Base-by-base conservation (phyloP, 64 coral and sea anemone genomes). In the Stichodactyla helianthus region DNA sequence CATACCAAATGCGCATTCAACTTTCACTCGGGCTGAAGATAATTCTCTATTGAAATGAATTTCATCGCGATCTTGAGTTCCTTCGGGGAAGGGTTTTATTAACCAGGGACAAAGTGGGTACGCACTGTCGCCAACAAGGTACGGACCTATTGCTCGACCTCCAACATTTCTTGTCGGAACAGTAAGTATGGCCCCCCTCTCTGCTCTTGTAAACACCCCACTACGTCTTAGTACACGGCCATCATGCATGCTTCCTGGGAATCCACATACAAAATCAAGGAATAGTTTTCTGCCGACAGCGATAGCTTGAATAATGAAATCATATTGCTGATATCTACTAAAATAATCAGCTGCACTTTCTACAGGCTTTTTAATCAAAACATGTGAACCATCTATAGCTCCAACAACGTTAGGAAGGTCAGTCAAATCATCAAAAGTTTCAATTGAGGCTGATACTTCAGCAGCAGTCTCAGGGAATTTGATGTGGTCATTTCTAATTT, bases 1-100 rank as follows among this genome's bases (percentile, higher is more conserved):
- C 51, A 93, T 89, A 27, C 87, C 83, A 54, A 89, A 93, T 63
- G 92, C 87, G 86, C 79, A 85, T 83, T 89, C 87, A 53, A 88
- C 61, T 64, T 59, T 62, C 22, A 93, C 87, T 57, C 87, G 58
- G 15, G 87, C 92, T 14, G 19, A n/a, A 14, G 71, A 93, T 35
- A 93, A 83, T 86, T 85, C 78, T 54, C 71, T 35, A 35, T 91
- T 91, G 22, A 92, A 92, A 58, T 87, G 50, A 19, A 79, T 79
- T 71, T 86, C 79, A 10, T 55, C 15, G 10, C 56, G 87, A 67
- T 93, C 83, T 82, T 35, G n/a, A n/a, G n/a, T n/a, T n/a, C n/a
- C n/a, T n/a, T 86, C 61, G 50, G 82, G 86, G 77, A 85, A 93
- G 11, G 86, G 91, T 50, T 93, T 93, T 68, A 89, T 60, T 35